Evolutionary conservation across 2,888 invertebrate genomes (phyloP).

Genomic region (Schizaphis graminum): DNA sequence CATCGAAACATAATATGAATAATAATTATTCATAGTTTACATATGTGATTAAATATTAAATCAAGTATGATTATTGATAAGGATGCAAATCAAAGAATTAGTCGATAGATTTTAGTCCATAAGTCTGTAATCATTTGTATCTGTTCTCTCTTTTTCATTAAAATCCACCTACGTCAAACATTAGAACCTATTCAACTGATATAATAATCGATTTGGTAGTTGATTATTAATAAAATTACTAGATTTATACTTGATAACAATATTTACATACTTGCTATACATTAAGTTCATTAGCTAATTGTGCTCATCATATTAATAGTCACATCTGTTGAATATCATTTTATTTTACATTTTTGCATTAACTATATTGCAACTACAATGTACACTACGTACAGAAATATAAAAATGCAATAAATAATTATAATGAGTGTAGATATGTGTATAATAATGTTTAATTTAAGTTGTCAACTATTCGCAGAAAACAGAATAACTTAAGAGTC

Average conservation of each 20-base stretch:
- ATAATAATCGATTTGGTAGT: not conserved
- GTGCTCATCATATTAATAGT: not conserved
- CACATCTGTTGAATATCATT: not conserved
- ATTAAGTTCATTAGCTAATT: not conserved
- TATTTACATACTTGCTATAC: not conserved
- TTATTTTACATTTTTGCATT: not conserved
- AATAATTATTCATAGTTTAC: not conserved
- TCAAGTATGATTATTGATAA: not conserved
- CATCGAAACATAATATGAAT: not conserved
- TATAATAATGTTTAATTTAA: not conserved
- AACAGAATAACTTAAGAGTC: not conserved
- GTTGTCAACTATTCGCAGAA: not conserved
- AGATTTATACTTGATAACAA: not conserved
- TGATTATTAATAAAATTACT: not conserved
- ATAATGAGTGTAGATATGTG: not conserved
- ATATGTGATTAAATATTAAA: not conserved
- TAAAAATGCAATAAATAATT: not conserved
- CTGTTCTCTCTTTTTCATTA: not conserved
- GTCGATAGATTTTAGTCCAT: not conserved
- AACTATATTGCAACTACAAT: not conserved
- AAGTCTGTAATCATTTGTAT: not conserved
- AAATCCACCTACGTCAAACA: not conserved
- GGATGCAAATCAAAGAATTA: not conserved
- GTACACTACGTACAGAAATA: not conserved
- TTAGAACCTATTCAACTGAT: not conserved